Conservation (phyloP, 2,797 vertebrate species). For the Calcarius lapponicus region DNA sequence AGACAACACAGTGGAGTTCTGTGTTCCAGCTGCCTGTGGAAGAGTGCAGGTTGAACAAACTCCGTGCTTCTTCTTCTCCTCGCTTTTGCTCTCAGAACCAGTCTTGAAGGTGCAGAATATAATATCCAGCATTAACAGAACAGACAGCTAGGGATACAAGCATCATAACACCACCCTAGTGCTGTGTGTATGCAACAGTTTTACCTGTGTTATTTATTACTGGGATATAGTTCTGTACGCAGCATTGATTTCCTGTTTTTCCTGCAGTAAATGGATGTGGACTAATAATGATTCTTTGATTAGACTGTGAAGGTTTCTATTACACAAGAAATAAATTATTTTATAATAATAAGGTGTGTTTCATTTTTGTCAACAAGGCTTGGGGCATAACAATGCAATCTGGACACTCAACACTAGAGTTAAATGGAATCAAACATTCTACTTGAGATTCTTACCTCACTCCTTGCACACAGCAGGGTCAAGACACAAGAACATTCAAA, state of each 20-base stretch:
- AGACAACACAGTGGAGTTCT: no score
- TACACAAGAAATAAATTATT: not conserved
- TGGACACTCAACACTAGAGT: not conserved
- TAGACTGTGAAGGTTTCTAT: not conserved
- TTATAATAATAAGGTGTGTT: not conserved
- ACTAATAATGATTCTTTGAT: not conserved
- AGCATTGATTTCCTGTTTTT: not conserved
- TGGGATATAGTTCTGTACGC: not conserved
- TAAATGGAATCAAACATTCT: not conserved
- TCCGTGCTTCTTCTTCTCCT: no score
- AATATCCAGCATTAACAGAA: no score
- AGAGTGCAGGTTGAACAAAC: no score
- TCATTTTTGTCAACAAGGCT: not conserved
- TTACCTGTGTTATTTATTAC: not conserved
- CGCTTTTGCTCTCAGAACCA: no score
- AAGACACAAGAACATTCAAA: not conserved
- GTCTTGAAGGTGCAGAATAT: no score
- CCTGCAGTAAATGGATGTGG: not conserved
- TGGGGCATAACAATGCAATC: not conserved
- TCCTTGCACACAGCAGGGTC: not conserved
- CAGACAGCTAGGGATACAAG: no score
- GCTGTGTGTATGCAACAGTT: not conserved
- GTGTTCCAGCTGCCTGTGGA: no score
- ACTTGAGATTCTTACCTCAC: not conserved
- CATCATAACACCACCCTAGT: not conserved